phyloP scores from a whole-genome alignment of 1,140 invertebrate genomes.

The Mesaphorura yosii region DNA sequence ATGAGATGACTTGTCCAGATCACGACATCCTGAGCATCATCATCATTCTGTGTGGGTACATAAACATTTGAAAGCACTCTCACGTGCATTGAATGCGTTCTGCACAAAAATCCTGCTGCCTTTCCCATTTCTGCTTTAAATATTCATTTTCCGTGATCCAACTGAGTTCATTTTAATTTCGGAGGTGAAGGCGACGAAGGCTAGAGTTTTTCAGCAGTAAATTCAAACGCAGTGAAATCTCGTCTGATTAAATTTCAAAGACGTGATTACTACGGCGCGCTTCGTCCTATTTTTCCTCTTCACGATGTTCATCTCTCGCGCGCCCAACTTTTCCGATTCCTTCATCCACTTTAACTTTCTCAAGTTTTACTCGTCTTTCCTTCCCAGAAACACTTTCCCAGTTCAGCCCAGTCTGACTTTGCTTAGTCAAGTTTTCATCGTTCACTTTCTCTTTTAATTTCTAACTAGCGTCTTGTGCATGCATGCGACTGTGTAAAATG shows the following conservation, averaged over 20 bases:
- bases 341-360: background rate
- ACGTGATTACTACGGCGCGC: background rate
- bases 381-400: background rate
- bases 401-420: background rate
- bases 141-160: slow-evolving; percentile 1
- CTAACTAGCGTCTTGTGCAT: too few species aligned
- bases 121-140: slow-evolving; percentile 10
- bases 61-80: background rate
- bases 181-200: background rate
- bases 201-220: slow-evolving; percentile 9
- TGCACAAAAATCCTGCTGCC: background rate
- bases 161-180: slow-evolving; percentile 19
- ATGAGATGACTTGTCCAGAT: too few species aligned
- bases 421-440: background rate
- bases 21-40: too few species aligned
- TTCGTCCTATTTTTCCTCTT: too few species aligned
- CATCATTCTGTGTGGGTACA: background rate
- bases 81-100: background rate
- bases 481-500: too few species aligned
- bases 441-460: background rate
- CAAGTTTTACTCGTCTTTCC: background rate
- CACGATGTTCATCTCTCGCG: too few species aligned
- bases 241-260: background rate
- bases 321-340: too few species aligned
- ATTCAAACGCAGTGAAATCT: background rate